These are phyloP conservation scores for Meteorus cinctellus DNA, from an alignment of 2,888 invertebrate species.

Conservation along the genomic window DNA sequence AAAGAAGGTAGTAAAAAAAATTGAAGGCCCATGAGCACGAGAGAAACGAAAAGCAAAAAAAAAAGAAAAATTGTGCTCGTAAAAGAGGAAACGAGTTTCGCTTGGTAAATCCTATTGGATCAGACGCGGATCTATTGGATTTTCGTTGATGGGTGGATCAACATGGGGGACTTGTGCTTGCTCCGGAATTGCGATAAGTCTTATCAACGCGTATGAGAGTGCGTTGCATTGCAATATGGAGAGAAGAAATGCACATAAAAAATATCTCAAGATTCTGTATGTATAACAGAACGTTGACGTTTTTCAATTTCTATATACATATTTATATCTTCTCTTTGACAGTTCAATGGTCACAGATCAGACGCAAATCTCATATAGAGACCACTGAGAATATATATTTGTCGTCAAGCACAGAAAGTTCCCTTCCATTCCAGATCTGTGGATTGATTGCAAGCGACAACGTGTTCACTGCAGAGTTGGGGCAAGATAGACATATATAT, in stretches of 20 bases:
- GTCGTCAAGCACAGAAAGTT: slow-evolving; percentile 32
- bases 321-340: slow-evolving; percentile 4
- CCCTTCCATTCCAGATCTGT: slow-evolving; percentile 38
- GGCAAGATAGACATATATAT: slow-evolving; percentile 5
- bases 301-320: neutral
- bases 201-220: slow-evolving; percentile 20
- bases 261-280: neutral
- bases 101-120: slow-evolving; percentile 28
- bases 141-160: slow-evolving; percentile 34
- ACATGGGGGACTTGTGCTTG: slow-evolving; percentile 25
- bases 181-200: slow-evolving; percentile 28
- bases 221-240: slow-evolving; percentile 10
- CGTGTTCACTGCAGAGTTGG: slow-evolving; percentile 33
- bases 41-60: slow-evolving; percentile 21
- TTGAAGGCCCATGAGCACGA: slow-evolving; percentile 34
- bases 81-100: slow-evolving; percentile 35
- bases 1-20: slow-evolving; percentile 13
- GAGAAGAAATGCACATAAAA: neutral
- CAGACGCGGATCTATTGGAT: slow-evolving; percentile 36
- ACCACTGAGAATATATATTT: slow-evolving; percentile 3
- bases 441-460: slow-evolving; percentile 45
- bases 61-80: slow-evolving; percentile 31
- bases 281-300: neutral
- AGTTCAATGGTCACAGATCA: slow-evolving; percentile 14
- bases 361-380: slow-evolving; percentile 19